These are phyloP conservation scores for Xenopus borealis DNA, from an alignment of 2,113 vertebrate species.

Conservation along the genomic window DNA sequence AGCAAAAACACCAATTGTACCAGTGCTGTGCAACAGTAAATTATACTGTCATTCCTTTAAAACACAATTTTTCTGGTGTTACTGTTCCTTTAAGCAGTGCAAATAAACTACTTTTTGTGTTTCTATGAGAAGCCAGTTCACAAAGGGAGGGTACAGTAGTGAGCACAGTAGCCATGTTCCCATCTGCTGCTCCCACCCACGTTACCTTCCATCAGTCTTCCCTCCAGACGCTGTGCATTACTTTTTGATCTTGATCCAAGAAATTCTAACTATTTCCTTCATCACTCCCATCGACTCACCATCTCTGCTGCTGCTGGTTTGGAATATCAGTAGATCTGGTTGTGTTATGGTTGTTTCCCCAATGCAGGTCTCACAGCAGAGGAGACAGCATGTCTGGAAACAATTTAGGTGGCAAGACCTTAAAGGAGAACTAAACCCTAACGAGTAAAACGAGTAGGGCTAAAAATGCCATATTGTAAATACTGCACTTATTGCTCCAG, in stretches of 20 bases:
- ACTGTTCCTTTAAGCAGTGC: no score
- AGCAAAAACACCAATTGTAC: no score
- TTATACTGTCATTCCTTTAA: no score
- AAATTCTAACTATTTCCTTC: conserved; percentile 32
- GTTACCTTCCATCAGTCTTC: not conserved
- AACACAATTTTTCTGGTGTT: no score
- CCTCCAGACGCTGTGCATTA: not conserved
- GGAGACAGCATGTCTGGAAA: not conserved
- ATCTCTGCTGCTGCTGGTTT: not conserved
- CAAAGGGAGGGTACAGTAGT: not conserved
- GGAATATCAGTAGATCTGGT: not conserved
- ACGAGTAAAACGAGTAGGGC: no score
- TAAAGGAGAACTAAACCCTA: no score
- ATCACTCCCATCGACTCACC: conserved; percentile 4
- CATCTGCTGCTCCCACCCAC: not conserved
- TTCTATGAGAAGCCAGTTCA: no score
- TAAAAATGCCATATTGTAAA: no score
- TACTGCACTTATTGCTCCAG: no score
- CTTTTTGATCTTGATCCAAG: conserved; percentile 24
- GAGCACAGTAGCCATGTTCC: not conserved
- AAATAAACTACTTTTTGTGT: no score
- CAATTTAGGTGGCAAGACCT: not conserved
- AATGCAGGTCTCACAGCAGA: not conserved
- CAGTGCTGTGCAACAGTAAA: no score
- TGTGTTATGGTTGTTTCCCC: not conserved